Base-by-base conservation (phyloP, 2,888 invertebrate genomes). In the Ypsolopha scabrella region DNA sequence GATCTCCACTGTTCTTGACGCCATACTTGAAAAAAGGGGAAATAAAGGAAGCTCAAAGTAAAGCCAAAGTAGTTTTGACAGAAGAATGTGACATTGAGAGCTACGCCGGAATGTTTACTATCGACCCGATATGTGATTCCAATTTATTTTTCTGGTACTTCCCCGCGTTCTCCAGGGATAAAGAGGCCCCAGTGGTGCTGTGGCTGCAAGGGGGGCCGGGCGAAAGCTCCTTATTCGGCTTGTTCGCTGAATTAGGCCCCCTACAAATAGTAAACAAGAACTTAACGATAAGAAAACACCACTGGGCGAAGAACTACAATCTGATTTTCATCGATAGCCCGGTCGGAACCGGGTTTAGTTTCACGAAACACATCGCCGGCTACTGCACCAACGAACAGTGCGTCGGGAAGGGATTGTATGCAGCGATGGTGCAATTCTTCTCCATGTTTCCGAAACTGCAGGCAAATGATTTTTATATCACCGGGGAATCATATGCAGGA, bases 141-240 rank as follows among this genome's bases (percentile, higher is more conserved):
- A 89, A 91, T 68, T 69, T 89, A 54, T 91, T 88, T 68, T 90
- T 91, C 70, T 91, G 91, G 91, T 91, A 89, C 61, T 90, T 91
- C 60, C 89, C 90, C 11, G 79, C 90, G 0, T 73, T 81, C 61
- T 73, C 68, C 6, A 72, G 73, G 44, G 63, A 68, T 10, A 59
- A 67, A 41, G 64, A 68, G 3, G 87, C 88, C 0, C 88, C 89
- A 0, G 69, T 89, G 0, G 51, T 88, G 0, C 62, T 89, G 2
- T 90, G 89, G 90, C 72, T 89, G 0, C 88, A 89, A 70, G 89
- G 89, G 0, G 89, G 89, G 0, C 89, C 89, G 0, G 89, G 89
- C 1, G 86, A 76, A 0, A 87, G 87, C 47, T 88, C 88, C 0
- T 61, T 90, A 33, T 88, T 80, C 56, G 89, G 88, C 0, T 63